A percentile compares a stretch with the other conserved stretches of the same genome.
phyloP scores from a whole-genome alignment of 2,888 invertebrate genomes.

The Dastarcus helophoroides region DNA sequence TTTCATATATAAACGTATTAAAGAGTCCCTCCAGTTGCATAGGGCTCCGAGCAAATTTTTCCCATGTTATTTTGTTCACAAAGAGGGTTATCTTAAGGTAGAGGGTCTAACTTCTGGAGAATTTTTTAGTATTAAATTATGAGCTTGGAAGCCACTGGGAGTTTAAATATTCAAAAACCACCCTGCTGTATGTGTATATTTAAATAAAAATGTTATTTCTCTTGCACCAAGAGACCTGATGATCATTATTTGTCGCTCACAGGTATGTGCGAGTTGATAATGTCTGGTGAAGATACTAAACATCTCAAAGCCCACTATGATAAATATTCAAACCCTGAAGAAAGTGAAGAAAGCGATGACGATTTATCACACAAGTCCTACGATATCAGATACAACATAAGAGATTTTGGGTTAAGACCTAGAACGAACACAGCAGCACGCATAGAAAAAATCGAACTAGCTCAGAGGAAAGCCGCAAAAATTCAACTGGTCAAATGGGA shows the following conservation, averaged over 20 bases:
- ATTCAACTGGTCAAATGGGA: slow-evolving; percentile 68
- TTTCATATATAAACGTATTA: no score
- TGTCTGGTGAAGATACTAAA: slow-evolving; percentile 71
- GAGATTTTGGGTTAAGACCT: slow-evolving; percentile 50
- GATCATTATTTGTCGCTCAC: no score
- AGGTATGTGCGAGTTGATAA: slow-evolving; percentile 85
- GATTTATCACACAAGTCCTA: slow-evolving; percentile 57
- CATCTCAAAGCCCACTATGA: slow-evolving; percentile 42
- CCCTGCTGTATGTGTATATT: not conserved
- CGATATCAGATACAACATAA: slow-evolving; percentile 61
- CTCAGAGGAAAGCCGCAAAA: slow-evolving; percentile 67
- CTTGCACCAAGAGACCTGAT: no score
- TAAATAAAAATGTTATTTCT: no score
- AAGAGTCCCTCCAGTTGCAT: no score
- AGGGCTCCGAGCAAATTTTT: no score
- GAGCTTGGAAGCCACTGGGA: no score
- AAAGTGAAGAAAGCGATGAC: slow-evolving; percentile 69
- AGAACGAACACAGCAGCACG: slow-evolving; percentile 82
- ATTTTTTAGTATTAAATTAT: no score
- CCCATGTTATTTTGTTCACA: no score
- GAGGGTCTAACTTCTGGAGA: no score
- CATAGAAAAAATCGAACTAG: slow-evolving; percentile 79
- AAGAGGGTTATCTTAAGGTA: no score
- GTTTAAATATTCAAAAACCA: no score
- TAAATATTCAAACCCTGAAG: slow-evolving; percentile 66